Base-by-base conservation (phyloP, 2,888 invertebrate species). In the Colostygia pectinataria region DNA sequence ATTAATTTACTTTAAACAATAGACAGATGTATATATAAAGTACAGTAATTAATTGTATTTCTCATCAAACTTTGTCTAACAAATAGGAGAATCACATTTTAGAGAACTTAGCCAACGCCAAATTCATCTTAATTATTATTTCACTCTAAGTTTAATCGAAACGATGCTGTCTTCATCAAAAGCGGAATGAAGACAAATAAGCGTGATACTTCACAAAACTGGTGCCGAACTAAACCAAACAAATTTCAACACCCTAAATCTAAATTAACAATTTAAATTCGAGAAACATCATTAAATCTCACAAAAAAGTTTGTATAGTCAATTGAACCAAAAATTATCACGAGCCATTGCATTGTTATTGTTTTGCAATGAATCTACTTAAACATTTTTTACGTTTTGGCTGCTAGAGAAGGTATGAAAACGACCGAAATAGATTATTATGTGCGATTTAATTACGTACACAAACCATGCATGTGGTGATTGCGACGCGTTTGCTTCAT, bases 241-340 rank as follows among this genome's bases (percentile, higher is more conserved):
- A 71, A 71, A 68, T 72, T 66, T 69, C 55, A 59, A 47, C 54
- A 38, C 53, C 53, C 48, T 57, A 59, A 52, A 57, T 36, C 34
- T 41, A 47, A 68, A 76, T 72, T 71, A 66, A 67, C 69, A 75
- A 71, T 78, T 75, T 65, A 67, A 71, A 75, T 75, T 55, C 55
- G 41, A 46, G 52, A 59, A 74, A 70, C 64, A 65, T 69, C 60
- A 66, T 75, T 66, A 71, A 33, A 54, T 46, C 12, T 51, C 60
- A 68, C 69, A 68, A 66, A 63, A 64, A 72, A 77, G 77, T 76
- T 77, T 78, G 76, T 64, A 71, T 65, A 60, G 54, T 65, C 67
- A 71, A 68, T 61, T 63, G 65, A 60, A 59, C 59, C 59, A 59
- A 53, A 64, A 72, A 71, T 71, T 65, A 57, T 63, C n/a, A n/a